Percentiles rank a stretch among this genome's conserved stretches.
These are phyloP conservation scores for Amphimallon solstitiale DNA, from an alignment of 2,888 invertebrate species.

Conservation along the genomic window DNA sequence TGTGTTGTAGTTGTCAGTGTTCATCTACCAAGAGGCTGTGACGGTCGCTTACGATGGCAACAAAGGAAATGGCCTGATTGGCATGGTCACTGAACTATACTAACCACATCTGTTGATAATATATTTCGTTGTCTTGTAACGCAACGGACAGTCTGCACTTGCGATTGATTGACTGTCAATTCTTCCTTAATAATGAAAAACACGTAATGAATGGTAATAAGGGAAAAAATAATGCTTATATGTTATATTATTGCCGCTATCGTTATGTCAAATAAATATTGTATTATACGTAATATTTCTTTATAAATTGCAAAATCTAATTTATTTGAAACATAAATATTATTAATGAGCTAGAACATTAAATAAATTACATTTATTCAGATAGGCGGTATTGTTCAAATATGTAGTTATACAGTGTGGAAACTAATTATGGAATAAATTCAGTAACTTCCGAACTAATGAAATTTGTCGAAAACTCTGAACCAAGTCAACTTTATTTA, in stretches of 20 bases:
- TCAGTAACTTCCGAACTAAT: no score
- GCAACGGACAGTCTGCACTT: constrained; percentile 13
- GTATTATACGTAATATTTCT: background rate
- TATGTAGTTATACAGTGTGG: no score
- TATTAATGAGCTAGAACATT: background rate
- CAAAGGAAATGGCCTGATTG: constrained; percentile 24
- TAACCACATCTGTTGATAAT: constrained; percentile 30
- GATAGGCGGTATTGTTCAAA: no score
- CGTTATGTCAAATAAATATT: background rate
- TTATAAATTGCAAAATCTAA: background rate
- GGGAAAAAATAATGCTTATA: background rate
- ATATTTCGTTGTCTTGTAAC: constrained; percentile 19
- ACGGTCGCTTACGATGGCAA: background rate
- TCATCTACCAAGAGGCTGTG: constrained; percentile 16
- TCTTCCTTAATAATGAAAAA: constrained; percentile 1
- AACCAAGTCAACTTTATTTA: no score
- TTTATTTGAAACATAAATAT: background rate
- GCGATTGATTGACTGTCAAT: constrained; percentile 8
- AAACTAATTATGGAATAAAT: no score
- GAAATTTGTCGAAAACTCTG: no score
- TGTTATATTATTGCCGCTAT: constrained; percentile 1
- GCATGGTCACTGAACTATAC: constrained; percentile 20
- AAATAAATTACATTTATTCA: background rate
- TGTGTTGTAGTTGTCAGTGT: constrained; percentile 7
- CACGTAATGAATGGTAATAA: background rate